Evolutionary conservation across 1,140 invertebrate genomes (phyloP).

Genomic region (Papilio dardanus): DNA sequence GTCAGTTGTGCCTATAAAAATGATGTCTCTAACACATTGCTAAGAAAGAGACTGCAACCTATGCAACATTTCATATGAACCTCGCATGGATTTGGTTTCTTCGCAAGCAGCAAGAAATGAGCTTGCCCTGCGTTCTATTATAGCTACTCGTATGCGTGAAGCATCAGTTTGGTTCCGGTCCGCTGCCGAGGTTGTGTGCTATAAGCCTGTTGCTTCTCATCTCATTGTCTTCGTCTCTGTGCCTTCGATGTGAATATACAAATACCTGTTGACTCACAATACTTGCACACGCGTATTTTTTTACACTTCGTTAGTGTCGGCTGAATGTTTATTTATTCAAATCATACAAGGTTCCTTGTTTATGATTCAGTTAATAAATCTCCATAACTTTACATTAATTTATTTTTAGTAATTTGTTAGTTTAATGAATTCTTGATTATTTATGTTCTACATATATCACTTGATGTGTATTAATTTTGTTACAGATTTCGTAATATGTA

Average conservation of each 20-base stretch:
- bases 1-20: no score
- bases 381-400: background rate
- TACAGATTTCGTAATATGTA: background rate
- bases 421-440: background rate
- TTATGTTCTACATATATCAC: background rate
- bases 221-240: background rate
- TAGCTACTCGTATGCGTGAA: background rate
- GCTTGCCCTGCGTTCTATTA: background rate
- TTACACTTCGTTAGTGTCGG: slow-evolving; percentile 29
- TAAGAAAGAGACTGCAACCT: no score
- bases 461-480: background rate
- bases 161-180: background rate
- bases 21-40: no score
- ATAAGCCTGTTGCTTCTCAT: background rate
- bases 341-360: slow-evolving; percentile 23
- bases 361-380: slow-evolving; percentile 11
- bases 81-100: no score
- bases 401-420: background rate
- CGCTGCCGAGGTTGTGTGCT: background rate
- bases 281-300: background rate
- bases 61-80: no score
- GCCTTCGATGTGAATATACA: background rate
- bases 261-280: background rate
- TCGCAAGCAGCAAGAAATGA: no score
- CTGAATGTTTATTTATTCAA: slow-evolving; percentile 16